Percentiles rank a stretch among this genome's conserved stretches.
These are phyloP conservation scores for Thumatha senex DNA, from an alignment of 2,888 invertebrate species.

Conservation along the genomic window DNA sequence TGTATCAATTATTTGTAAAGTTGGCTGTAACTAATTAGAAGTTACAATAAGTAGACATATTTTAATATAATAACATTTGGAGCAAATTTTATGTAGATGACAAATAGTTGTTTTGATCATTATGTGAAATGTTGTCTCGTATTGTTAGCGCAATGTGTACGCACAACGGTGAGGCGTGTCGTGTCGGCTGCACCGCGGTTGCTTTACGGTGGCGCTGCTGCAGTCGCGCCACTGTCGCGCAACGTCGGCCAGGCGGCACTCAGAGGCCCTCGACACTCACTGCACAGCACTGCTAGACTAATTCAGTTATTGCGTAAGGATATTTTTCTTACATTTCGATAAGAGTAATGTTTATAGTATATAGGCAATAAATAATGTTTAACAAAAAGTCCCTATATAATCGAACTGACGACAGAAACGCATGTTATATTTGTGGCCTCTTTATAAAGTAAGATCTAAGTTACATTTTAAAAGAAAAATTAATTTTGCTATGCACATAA, in stretches of 20 bases:
- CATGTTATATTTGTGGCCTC: constrained; percentile 84
- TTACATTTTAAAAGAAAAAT: constrained; percentile 82
- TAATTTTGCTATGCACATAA: constrained; percentile 84
- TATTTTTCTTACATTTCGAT: constrained; percentile 81
- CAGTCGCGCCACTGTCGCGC: constrained; percentile 9
- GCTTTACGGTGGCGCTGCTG: background rate
- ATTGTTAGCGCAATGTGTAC: constrained; percentile 78
- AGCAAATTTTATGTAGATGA: constrained; percentile 83
- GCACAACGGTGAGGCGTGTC: constrained; percentile 69
- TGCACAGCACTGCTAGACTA: constrained; percentile 82
- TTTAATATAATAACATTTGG: constrained; percentile 83
- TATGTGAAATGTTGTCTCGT: constrained; percentile 81
- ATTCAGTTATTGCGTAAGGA: constrained; percentile 80
- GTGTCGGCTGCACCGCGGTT: constrained; percentile 15
- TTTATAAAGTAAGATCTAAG: constrained; percentile 82
- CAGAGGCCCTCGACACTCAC: constrained; percentile 65
- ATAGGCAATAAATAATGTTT: constrained; percentile 81
- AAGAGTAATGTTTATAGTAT: constrained; percentile 78
- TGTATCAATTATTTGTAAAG: constrained; percentile 84
- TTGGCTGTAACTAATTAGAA: constrained; percentile 83
- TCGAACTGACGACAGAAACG: constrained; percentile 83
- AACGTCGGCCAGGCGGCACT: constrained; percentile 33
- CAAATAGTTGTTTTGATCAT: constrained; percentile 81
- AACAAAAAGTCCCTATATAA: constrained; percentile 83
- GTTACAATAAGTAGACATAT: constrained; percentile 83